These are phyloP conservation scores for Todiramphus chloris DNA, from an alignment of 2,113 vertebrate genomes.

Conservation along the genomic window DNA sequence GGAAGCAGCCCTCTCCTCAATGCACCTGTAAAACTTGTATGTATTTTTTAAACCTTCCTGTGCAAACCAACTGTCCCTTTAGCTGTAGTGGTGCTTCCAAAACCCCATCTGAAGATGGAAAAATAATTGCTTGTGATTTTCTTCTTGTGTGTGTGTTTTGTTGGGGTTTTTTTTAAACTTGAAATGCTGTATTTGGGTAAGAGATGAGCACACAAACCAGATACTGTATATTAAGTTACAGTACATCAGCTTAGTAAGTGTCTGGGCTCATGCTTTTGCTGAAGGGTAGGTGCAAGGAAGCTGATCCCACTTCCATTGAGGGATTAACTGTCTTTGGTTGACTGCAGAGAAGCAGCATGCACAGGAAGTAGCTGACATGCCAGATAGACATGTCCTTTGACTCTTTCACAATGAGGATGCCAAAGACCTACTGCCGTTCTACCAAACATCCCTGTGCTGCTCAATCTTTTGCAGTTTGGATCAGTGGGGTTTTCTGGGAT, in stretches of 20 bases:
- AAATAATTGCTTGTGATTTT: not conserved
- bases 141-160: not conserved
- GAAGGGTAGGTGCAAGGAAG: conserved; percentile 35
- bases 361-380: conserved; percentile 10
- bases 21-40: not conserved
- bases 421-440: not conserved
- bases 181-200: not conserved
- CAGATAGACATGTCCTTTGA: not conserved
- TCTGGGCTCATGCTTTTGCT: conserved; percentile 5
- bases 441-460: not conserved
- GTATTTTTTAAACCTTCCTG: not conserved
- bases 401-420: conserved; percentile 18
- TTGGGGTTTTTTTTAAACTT: not conserved
- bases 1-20: not conserved
- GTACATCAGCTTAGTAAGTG: not conserved
- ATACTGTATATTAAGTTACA: conserved; percentile 39
- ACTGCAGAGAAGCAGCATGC: not conserved
- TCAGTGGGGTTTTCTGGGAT: not conserved
- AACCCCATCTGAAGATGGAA: not conserved
- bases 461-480: not conserved
- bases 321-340: conserved; percentile 31
- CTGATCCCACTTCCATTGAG: conserved; percentile 43
- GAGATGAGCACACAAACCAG: conserved; percentile 18
- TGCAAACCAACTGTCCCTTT: not conserved
- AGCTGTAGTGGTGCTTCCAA: not conserved